Evolutionary conservation across 2,797 vertebrate genomes (phyloP), one percentile per base, ranked within the genome.

Genomic region (Thamnophis elegans): DNA sequence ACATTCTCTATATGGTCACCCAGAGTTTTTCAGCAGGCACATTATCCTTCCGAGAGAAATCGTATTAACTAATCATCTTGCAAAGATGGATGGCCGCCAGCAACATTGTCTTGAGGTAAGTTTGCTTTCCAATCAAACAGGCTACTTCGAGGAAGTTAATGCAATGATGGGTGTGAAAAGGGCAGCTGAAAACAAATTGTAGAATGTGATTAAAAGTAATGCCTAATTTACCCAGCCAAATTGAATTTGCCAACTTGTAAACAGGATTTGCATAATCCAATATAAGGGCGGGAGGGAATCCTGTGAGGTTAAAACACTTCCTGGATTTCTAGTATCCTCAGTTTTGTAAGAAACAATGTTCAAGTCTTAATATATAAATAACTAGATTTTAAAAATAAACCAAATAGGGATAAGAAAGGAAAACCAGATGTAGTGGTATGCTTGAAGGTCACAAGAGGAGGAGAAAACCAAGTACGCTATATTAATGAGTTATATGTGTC

Each of bases 231-330:
- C 60, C 94, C 93, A 93, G 0, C 42, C 90, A 54, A 94, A 94
- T n/a, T 53, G 16, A 89, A 91, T 94, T 94, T 96, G n/a, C 93
- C 94, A 91, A 94, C 60, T 94, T 95, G 85, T 88, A 92, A 94
- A 78, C 56, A 90, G 58, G 5, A 90, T 93, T 65, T 94, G 42
- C 60, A 58, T 36, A 82, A 89, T 95, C 13, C 36, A 54, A 36
- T 85, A 89, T 82, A 85, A 85, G 58, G 60, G 91, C n/a, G 86
- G 89, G 87, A 47, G 32, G 32, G 91, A 92, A 26, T n/a, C 5
- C 92, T 92, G 2, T 89, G 88, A 95, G 85, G 93, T 90, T 94
- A 87, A 86, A 95, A 42, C 58, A 36, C 14, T 93, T 95, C 92
- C 90, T 95, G 73, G 91, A 92, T 93, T 92, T 92, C 89, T 82